Evolutionary conservation across 2,888 invertebrate species (phyloP).

Genomic region (Diabrotica balteata): DNA sequence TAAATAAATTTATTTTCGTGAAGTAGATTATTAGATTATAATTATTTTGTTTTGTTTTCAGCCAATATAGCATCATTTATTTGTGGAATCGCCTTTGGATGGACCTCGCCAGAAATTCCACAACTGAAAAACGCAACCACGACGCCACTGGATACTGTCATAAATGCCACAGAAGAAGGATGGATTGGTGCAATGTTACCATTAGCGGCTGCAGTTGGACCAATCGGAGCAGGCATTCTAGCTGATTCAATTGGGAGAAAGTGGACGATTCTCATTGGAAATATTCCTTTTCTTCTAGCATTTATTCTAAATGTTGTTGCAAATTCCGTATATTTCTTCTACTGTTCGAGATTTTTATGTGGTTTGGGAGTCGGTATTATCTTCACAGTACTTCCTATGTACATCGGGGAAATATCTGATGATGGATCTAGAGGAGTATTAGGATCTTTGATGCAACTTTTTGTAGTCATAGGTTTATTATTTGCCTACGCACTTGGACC

Average conservation of each 20-base stretch:
- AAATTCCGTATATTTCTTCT: slow-evolving; percentile 46
- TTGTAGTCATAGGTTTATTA: slow-evolving; percentile 72
- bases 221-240: slow-evolving; percentile 73
- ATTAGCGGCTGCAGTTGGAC: slow-evolving; percentile 67
- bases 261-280: slow-evolving; percentile 70
- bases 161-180: slow-evolving; percentile 58
- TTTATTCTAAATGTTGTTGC: slow-evolving; percentile 66
- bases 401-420: slow-evolving; percentile 84
- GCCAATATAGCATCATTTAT: slow-evolving; percentile 62
- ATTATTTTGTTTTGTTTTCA: slow-evolving; percentile 48
- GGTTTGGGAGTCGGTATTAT: slow-evolving; percentile 74
- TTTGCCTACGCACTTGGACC: slow-evolving; percentile 77
- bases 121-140: slow-evolving; percentile 47
- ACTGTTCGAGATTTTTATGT: slow-evolving; percentile 59
- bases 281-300: slow-evolving; percentile 73
- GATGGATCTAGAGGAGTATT: slow-evolving; percentile 80
- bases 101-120: slow-evolving; percentile 60
- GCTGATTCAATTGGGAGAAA: slow-evolving; percentile 75
- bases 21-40: too few relatives aligned
- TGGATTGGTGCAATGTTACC: slow-evolving; percentile 66
- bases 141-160: slow-evolving; percentile 52
- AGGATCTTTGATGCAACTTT: slow-evolving; percentile 82
- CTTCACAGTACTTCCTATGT: slow-evolving; percentile 81
- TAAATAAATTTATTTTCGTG: too few relatives aligned
- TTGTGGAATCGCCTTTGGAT: slow-evolving; percentile 62